Evolutionary conservation across 1,140 invertebrate species (phyloP), one percentile per base, ranked within the genome.

Genomic region (Dinoponera quadriceps): DNA sequence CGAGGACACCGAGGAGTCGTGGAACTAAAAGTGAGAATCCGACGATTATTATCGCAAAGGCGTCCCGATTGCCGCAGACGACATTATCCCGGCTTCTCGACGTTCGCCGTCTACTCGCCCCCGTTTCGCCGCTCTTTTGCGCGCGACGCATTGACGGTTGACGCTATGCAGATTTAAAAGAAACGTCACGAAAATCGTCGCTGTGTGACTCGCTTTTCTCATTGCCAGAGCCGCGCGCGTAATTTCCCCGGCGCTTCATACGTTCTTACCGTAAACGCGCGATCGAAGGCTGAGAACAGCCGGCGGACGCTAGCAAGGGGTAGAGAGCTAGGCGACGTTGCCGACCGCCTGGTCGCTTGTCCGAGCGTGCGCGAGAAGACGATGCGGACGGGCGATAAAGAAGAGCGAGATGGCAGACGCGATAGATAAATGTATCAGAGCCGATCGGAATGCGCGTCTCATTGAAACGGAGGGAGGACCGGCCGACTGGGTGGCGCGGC

Each of bases 341-440:
- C 2, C 63, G 75, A 69, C 49, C 75, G 55, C n/a, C n/a, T 69
- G 49, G 75, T 78, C n/a, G n/a, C 29, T 78, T 69, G 69, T 78
- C 29, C 66, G 68, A 44, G 20, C 57, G 54, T 71, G 66, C 68
- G 80, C 71, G 69, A 87, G 63, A 69, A 63, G 68, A 57, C 85
- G 85, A 77, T 84, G 72, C 59, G 78, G 77, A 72, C 81, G 80
- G 71, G 85, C 33, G 82, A 73, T 68, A 91, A 91, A 92, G 90
- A 89, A 85, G 90, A 83, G 44, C 88, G 88, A 90, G 85, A 86
- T 69, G 65, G 59, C n/a, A 44, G 75, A 80, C 65, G 75, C 75
- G 75, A 80, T 80, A 80, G 75, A 80, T 80, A 80, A 63, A 88
- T 92, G 90, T 92, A 92, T 90, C 88, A 90, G 89, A 91, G 89